These are phyloP conservation scores for Zaprionus lachaisei DNA, from an alignment of 1,140 invertebrate genomes.

Conservation along the genomic window DNA sequence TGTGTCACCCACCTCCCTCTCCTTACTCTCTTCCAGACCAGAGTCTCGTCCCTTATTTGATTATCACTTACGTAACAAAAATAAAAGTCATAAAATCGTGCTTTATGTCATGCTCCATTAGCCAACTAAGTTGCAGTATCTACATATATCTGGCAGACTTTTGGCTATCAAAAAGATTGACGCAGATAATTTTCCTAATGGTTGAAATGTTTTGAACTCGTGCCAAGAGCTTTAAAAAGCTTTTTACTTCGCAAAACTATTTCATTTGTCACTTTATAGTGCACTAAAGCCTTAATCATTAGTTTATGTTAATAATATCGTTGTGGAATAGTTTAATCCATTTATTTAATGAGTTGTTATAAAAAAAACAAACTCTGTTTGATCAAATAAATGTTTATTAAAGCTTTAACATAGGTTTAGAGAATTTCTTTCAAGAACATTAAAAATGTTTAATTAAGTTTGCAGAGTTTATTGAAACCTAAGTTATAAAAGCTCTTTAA, in stretches of 20 bases:
- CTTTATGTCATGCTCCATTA: slow-evolving; percentile 37
- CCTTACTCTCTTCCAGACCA: slow-evolving; percentile 22
- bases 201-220: neutral
- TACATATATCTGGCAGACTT: slow-evolving; percentile 6
- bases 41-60: slow-evolving; percentile 37
- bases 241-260: neutral
- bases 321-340: neutral
- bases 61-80: slow-evolving; percentile 33
- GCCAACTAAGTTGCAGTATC: neutral
- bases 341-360: no score
- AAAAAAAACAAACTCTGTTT: no score
- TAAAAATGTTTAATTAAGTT: no score
- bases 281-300: neutral
- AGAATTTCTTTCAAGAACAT: no score
- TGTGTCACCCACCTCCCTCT: neutral
- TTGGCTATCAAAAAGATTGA: neutral
- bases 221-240: neutral
- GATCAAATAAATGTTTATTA: no score
- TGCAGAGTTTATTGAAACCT: no score
- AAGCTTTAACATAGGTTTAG: no score
- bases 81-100: slow-evolving; percentile 38
- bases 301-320: neutral
- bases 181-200: neutral
- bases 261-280: neutral
- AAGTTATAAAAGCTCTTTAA: no score